Evolutionary conservation across 2,797 vertebrate genomes (phyloP).

Genomic region (Choloepus didactylus): DNA sequence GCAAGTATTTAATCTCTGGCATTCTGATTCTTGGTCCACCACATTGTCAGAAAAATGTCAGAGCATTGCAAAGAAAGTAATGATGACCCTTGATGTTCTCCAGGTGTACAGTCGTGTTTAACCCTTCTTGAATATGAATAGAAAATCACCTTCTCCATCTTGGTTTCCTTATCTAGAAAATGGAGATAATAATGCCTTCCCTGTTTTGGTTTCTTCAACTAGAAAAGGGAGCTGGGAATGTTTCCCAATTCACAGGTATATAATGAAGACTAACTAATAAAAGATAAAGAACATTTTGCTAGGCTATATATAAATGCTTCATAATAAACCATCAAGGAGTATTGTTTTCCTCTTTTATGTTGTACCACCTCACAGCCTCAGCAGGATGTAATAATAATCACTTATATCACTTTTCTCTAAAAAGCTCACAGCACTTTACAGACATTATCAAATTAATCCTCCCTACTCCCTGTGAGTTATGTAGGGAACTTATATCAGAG

Average conservation of each 20-base stretch:
- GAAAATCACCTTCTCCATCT: conserved; percentile 38
- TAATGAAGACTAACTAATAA: conserved; percentile 63
- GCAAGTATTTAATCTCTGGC: not conserved
- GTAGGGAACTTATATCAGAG: conserved; percentile 41
- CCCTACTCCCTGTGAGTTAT: conserved; percentile 35
- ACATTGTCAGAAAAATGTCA: not conserved
- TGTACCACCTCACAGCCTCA: conserved; percentile 57
- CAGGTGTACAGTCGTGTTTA: conserved; percentile 14
- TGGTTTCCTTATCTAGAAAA: conserved; percentile 66
- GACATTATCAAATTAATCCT: conserved; percentile 69
- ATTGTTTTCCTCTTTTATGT: conserved; percentile 67
- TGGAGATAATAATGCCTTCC: conserved; percentile 49
- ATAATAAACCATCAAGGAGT: conserved; percentile 65
- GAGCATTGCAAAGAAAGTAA: not conserved
- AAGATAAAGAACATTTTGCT: conserved; percentile 64
- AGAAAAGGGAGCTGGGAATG: conserved; percentile 14
- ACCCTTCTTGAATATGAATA: conserved; percentile 45
- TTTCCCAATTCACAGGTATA: conserved; percentile 21
- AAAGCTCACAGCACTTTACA: conserved; percentile 64
- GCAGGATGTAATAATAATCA: conserved; percentile 72
- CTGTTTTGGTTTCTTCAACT: conserved; percentile 64
- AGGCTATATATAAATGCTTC: conserved; percentile 67
- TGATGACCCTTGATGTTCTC: conserved; percentile 34
- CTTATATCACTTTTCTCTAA: conserved; percentile 73
- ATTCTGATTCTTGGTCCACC: not conserved